Evolutionary conservation across 2,888 invertebrate genomes (phyloP).

Genomic region (Zygogramma bicolorata): DNA sequence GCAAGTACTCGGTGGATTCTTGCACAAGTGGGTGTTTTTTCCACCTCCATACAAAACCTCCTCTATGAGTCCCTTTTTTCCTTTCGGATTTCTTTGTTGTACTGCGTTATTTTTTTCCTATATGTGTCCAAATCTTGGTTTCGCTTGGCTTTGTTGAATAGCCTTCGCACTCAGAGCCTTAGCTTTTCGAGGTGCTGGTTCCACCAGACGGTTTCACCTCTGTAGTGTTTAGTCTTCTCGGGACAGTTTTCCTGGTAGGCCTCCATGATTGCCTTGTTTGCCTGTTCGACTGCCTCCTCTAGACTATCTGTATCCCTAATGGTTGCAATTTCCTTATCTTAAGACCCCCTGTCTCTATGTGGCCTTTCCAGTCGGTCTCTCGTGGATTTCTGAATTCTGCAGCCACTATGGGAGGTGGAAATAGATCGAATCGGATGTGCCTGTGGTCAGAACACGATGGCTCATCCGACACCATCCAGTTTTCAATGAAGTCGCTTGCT

Average conservation of each 20-base stretch:
- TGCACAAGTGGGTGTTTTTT: no score
- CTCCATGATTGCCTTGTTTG: background rate
- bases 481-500: background rate
- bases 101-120: background rate
- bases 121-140: conserved; percentile 11
- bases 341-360: background rate
- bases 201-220: conserved; percentile 7
- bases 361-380: conserved; percentile 10
- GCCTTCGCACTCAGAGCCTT: conserved; percentile 14
- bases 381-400: conserved; percentile 1
- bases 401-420: background rate
- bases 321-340: background rate
- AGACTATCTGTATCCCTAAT: background rate
- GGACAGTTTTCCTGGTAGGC: conserved; percentile 3
- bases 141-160: conserved; percentile 21
- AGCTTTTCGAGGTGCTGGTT: background rate
- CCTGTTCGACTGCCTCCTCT: background rate
- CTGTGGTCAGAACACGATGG: conserved; percentile 19
- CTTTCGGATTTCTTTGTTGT: conserved; percentile 20
- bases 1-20: no score
- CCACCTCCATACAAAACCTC: no score
- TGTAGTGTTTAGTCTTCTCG: background rate
- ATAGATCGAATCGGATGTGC: conserved; percentile 1
- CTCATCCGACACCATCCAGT: background rate
- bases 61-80: conserved; percentile 23